Base-by-base conservation (phyloP, 1,140 invertebrate species). In the Acromyrmex heyeri region DNA sequence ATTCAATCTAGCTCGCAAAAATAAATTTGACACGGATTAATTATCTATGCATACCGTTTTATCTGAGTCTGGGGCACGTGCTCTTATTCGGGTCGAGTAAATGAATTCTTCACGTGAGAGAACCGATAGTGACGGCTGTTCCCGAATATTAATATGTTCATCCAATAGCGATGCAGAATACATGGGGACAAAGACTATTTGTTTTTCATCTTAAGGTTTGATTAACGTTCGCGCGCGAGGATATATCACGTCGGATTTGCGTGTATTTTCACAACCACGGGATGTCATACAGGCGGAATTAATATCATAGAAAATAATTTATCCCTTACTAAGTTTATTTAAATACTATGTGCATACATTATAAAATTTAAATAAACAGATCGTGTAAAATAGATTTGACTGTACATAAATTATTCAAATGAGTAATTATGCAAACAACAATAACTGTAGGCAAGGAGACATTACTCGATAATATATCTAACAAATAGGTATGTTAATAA, bases 161-260 rank as follows among this genome's bases (percentile, higher is more conserved):
- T 50, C 55, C 55, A 61, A 61, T 30, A 48, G 79, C 18, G 38
- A 75, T 62, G 79, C 57, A 75, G 73, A 75, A 73, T 83, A 83
- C 69, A 83, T 50, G 79, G 48, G 24, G 12, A 61, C 79, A 83
- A 73, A 83, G 79, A 61, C 55, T 83, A 83, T 83, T 83, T 83
- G 69, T 83, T 83, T 83, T 83, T 83, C 79, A 83, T 83, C 79
- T 83, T 83, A 83, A 62, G 57, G 69, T 83, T 83, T 83, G 57
- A 83, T 83, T 73, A 83, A 83, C 69, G 55, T 61, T 18, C 69
- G 55, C 44, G 21, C 12, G 50, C 5, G 38, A 6, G 18, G 3
- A 73, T 83, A 83, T 73, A 48, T 83, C 65, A 73, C 16, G 7
- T 73, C 18, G 69, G 79, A 83, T 73, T 83, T 75, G 55, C 55